These are phyloP conservation scores for Rissa tridactyla DNA, from an alignment of 2,113 vertebrate genomes.

Conservation along the genomic window DNA sequence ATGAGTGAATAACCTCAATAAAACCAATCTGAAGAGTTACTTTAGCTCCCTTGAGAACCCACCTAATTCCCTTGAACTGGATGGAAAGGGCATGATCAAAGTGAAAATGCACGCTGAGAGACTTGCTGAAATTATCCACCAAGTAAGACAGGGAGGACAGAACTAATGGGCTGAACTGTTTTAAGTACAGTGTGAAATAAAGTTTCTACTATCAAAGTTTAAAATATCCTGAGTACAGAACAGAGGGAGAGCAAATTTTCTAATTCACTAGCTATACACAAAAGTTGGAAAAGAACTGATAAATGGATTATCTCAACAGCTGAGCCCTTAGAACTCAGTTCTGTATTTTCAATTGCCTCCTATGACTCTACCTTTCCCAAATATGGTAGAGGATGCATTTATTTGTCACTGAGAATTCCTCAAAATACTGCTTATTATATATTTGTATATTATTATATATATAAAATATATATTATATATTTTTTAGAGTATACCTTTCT, in stretches of 20 bases:
- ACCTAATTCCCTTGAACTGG: slow-evolving; percentile 3
- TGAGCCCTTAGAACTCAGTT: not conserved
- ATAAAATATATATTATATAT: too few relatives aligned
- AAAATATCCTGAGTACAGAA: not conserved
- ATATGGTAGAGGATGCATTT: not conserved
- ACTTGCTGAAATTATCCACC: not conserved
- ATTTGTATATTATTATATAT: too few relatives aligned
- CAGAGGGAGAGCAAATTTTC: not conserved
- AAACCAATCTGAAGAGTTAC: not conserved
- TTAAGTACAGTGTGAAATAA: not conserved
- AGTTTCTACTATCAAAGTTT: not conserved
- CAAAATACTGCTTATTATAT: not conserved
- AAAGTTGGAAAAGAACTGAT: not conserved
- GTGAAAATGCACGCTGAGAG: not conserved
- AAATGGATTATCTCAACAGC: not conserved
- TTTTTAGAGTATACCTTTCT: not conserved
- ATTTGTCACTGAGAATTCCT: not conserved
- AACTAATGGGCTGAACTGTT: not conserved
- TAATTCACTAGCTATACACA: not conserved
- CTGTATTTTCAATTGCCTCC: not conserved
- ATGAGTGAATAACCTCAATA: not conserved
- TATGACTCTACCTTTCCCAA: not conserved
- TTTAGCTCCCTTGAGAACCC: not conserved
- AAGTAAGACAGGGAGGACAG: not conserved
- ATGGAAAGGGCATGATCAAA: slow-evolving; percentile 14